phyloP scores from a whole-genome alignment of 2,797 vertebrate species.

The Cetoscarus ocellatus region DNA sequence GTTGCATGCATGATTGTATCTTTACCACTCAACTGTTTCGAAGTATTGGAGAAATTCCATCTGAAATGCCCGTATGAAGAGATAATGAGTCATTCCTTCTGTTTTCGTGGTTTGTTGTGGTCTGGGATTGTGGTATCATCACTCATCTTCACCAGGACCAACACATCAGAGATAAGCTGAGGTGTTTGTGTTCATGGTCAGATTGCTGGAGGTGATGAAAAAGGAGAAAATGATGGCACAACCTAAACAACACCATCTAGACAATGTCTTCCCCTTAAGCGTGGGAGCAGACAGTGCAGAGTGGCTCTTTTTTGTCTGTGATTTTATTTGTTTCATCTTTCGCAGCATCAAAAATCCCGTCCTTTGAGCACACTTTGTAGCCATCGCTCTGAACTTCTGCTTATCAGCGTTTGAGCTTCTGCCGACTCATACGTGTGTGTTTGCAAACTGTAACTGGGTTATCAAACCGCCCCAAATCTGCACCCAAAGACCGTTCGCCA shows the following conservation, averaged over 20 bases:
- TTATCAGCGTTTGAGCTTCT: conserved; percentile 34
- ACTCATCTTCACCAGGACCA: conserved; percentile 21
- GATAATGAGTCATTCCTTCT: neutral
- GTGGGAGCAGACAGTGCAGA: neutral
- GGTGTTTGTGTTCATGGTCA: conserved; percentile 45
- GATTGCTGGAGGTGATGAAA: conserved; percentile 6
- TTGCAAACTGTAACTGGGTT: conserved; percentile 59
- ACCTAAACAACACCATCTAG: conserved; percentile 47
- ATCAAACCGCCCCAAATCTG: conserved; percentile 75
- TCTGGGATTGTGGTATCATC: conserved; percentile 12
- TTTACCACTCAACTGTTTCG: neutral
- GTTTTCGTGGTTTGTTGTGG: neutral
- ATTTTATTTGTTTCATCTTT: conserved; percentile 28
- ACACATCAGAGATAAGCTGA: conserved; percentile 33
- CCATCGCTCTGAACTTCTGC: conserved; percentile 1
- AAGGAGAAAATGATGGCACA: neutral
- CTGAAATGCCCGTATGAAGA: neutral
- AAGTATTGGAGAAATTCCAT: neutral
- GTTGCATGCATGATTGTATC: neutral
- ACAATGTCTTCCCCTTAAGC: neutral
- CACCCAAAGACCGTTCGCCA: conserved; percentile 46
- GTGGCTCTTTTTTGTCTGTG: conserved; percentile 5
- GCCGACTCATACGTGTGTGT: conserved; percentile 37
- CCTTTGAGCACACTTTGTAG: conserved; percentile 11
- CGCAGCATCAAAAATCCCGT: conserved; percentile 2